These are phyloP conservation scores for Drosophila vallismaia DNA, from an alignment of 2,888 invertebrate genomes.

Conservation along the genomic window DNA sequence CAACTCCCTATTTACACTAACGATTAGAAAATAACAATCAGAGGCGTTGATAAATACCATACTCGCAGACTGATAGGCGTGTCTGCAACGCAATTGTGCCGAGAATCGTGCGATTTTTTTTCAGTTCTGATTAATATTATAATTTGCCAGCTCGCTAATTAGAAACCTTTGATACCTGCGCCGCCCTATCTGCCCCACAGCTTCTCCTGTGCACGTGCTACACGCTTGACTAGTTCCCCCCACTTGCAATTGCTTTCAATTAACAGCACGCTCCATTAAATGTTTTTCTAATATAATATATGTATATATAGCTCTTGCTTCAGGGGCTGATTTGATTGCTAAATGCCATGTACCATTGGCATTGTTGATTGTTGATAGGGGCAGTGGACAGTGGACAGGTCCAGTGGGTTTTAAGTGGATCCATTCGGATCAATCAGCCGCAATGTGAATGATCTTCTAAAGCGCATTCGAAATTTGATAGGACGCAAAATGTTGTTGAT, in stretches of 20 bases:
- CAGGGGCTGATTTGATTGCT: conserved; percentile 26
- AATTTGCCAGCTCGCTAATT: conserved; percentile 22
- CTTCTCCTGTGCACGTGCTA: conserved; percentile 28
- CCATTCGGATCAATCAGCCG: conserved; percentile 19
- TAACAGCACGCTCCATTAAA: conserved; percentile 48
- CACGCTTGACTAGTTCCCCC: conserved; percentile 32
- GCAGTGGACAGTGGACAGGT: background rate
- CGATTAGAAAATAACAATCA: conserved; percentile 16
- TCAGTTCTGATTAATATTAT: conserved; percentile 12
- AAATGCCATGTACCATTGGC: background rate
- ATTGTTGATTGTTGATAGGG: conserved; percentile 17
- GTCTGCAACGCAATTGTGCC: conserved; percentile 33
- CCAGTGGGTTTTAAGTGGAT: background rate
- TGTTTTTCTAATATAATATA: conserved; percentile 28
- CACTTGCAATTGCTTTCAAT: conserved; percentile 49
- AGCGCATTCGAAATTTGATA: conserved; percentile 22
- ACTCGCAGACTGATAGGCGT: conserved; percentile 11
- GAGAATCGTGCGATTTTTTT: conserved; percentile 8
- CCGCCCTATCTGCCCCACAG: conserved; percentile 14
- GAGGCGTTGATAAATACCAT: conserved; percentile 17
- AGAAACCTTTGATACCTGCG: conserved; percentile 4
- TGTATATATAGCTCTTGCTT: conserved; percentile 10
- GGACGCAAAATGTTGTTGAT: conserved; percentile 14
- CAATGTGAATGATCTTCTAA: conserved; percentile 21
- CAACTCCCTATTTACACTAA: conserved; percentile 33